Base-by-base conservation (phyloP, 2,888 invertebrate genomes). In the Troglohyphantes excavatus region DNA sequence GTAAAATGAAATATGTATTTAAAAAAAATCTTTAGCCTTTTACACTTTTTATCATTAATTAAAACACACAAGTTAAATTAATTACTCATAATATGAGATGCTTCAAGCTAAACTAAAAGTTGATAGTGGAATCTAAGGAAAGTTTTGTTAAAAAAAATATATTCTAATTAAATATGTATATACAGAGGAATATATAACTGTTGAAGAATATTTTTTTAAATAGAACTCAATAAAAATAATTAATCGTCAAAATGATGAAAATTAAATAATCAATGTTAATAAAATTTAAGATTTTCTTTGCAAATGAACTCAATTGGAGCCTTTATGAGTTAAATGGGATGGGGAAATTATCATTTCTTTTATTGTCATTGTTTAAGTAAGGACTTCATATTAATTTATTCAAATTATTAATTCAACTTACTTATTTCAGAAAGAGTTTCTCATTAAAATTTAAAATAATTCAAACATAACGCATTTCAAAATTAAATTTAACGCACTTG, bases 31-130 rank as follows among this genome's bases (percentile, higher is more conserved):
- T 19, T 21, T 23, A 13, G 11, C 26, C n/a, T 72, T 5, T 46
- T 72, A 17, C 75, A 26, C 29, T 75, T 59, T 59, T 75, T 75
- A 29, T 29, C 72, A 26, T 59, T 59, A 75, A 75, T 75, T 75
- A 29, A 75, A 53, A 46, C n/a, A n/a, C 59, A 33, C 59, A 75
- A 75, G 59, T 27, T 27, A 59, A 75, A 53, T 75, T 27, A 33
- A 33, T 68, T 75, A 46, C 75, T 59, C 19, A 27, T n/a, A 75
- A 29, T 46, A 59, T 59, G 17, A 75, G 29, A 75, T 19, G 29
- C n/a, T 75, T 75, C 59, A 75, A 59, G 53, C 19, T 19, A 53
- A 53, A 53, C 53, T 75, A 2, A 19, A 6, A 11, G 23, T 13
- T 17, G 46, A 73, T 27, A 29, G 19, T 27, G 27, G 59, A 75